phyloP scores from a whole-genome alignment of 2,113 vertebrate species.

The Hemichromis elongatus region DNA sequence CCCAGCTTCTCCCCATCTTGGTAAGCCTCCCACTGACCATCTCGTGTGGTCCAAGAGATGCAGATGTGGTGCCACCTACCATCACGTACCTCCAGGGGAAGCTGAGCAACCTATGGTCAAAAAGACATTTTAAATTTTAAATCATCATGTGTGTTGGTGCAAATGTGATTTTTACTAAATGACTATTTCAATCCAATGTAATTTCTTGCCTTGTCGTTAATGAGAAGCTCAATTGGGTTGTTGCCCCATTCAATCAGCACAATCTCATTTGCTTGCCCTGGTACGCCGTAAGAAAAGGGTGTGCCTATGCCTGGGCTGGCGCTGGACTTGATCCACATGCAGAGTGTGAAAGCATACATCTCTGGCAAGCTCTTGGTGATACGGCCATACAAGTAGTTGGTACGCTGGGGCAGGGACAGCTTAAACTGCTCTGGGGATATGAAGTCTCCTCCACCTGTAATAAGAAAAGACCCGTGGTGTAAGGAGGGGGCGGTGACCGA shows the following conservation, averaged over 20 bases:
- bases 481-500: neutral
- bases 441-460: conserved; percentile 80
- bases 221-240: conserved; percentile 95
- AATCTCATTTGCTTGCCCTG: conserved; percentile 95
- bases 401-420: conserved; percentile 88
- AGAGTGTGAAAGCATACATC: conserved; percentile 95
- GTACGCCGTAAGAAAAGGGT: conserved; percentile 93
- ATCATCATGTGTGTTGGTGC: neutral
- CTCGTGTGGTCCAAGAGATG: conserved; percentile 92
- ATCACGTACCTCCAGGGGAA: conserved; percentile 88
- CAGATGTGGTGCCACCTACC: conserved; percentile 97
- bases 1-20: conserved; percentile 90
- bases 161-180: neutral
- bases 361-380: conserved; percentile 93
- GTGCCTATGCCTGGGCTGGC: conserved; percentile 91
- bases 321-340: conserved; percentile 93
- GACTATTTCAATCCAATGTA: neutral
- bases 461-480: neutral
- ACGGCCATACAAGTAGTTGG: conserved; percentile 94
- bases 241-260: conserved; percentile 98
- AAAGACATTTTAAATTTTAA: neutral
- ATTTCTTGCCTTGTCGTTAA: conserved; percentile 91
- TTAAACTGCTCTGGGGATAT: conserved; percentile 94
- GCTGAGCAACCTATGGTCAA: conserved; percentile 82
- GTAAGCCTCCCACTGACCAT: conserved; percentile 95